phyloP scores from a whole-genome alignment of 2,797 vertebrate species.

The Cottoperca gobio region DNA sequence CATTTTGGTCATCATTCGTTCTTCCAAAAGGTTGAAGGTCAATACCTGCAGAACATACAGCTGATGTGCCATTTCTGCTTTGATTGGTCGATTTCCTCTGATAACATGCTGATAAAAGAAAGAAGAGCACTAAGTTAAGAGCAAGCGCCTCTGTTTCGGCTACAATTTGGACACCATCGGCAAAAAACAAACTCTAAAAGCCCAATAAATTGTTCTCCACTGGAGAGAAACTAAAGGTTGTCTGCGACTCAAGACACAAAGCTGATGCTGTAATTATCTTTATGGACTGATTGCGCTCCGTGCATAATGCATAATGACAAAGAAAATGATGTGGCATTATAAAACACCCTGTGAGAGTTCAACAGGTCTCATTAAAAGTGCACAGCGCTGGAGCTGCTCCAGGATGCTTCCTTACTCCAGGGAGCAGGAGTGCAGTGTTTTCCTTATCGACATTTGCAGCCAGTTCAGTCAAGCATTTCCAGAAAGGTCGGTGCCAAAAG shows the following conservation, averaged over 20 bases:
- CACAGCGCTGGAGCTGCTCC: conserved; percentile 16
- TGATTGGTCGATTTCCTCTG: conserved; percentile 96
- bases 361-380: conserved; percentile 19
- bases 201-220: background rate
- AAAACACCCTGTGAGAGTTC: background rate
- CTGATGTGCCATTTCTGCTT: conserved; percentile 99
- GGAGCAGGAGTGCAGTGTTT: conserved; percentile 33
- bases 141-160: background rate
- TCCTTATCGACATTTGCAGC: conserved; percentile 42
- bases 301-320: background rate
- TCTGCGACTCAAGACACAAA: background rate
- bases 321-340: background rate
- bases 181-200: background rate
- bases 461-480: conserved; percentile 43
- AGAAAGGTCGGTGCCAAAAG: conserved; percentile 54
- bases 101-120: conserved; percentile 91
- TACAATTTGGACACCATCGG: background rate
- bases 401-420: conserved; percentile 11
- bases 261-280: background rate
- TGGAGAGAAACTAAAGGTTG: background rate
- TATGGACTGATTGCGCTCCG: background rate
- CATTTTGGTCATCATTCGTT: conserved; percentile 99
- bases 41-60: conserved; percentile 97
- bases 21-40: conserved; percentile 98
- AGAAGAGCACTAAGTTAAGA: background rate